Conservation (phyloP, 1,140 invertebrate species). For the Drosophila teissieri region DNA sequence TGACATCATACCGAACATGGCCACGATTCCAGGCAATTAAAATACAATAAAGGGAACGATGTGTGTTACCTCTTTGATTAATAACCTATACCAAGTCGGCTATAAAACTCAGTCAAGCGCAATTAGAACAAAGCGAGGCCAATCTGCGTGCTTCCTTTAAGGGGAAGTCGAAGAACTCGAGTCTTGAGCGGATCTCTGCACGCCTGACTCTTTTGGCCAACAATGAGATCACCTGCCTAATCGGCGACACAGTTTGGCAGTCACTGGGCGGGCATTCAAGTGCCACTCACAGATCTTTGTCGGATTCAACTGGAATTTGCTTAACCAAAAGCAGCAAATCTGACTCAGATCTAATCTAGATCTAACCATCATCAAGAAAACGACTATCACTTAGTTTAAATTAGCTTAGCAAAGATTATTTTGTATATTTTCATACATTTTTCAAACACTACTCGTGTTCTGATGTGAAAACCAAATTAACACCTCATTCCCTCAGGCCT, state of each 20-base stretch:
- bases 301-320: slow-evolving; percentile 19
- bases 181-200: slow-evolving; percentile 71
- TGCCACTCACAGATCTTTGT: slow-evolving; percentile 25
- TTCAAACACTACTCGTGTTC: not conserved
- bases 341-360: slow-evolving; percentile 2
- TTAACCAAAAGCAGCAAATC: slow-evolving; percentile 7
- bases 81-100: slow-evolving; percentile 61
- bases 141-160: slow-evolving; percentile 65
- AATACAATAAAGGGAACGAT: slow-evolving; percentile 66
- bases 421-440: too few relatives aligned
- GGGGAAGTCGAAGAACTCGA: slow-evolving; percentile 19
- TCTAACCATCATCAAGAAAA: not conserved
- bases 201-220: slow-evolving; percentile 47
- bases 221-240: slow-evolving; percentile 64
- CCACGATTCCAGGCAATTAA: slow-evolving; percentile 67
- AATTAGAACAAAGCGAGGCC: slow-evolving; percentile 73
- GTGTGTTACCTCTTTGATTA: slow-evolving; percentile 61
- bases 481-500: not conserved
- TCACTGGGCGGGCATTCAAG: slow-evolving; percentile 23
- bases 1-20: slow-evolving; percentile 69
- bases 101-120: slow-evolving; percentile 80
- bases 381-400: not conserved
- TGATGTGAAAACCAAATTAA: not conserved
- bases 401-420: not conserved
- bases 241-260: slow-evolving; percentile 44